Conservation (phyloP, 2,113 vertebrate species). For the Chaenogobius annularis region DNA sequence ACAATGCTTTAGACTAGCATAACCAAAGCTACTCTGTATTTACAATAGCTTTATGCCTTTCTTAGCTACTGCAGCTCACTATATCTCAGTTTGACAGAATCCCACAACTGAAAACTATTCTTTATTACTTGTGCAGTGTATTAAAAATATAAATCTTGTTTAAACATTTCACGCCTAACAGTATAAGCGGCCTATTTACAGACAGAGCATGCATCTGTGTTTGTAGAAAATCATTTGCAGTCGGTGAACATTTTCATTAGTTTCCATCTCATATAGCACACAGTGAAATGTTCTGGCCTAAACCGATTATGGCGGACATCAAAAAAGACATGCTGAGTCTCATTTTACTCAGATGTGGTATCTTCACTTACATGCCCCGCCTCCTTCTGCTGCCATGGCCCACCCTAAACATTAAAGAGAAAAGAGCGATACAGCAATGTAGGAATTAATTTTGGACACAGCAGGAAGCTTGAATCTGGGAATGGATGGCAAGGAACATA, state of each 20-base stretch:
- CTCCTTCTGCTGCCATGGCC: conserved; percentile 14
- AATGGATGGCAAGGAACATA: conserved; percentile 38
- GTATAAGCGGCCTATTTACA: background rate
- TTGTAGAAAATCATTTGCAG: conserved; percentile 14
- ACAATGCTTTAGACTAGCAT: background rate
- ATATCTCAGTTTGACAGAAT: background rate
- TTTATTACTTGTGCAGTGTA: background rate
- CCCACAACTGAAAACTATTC: background rate
- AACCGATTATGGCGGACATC: conserved; percentile 21
- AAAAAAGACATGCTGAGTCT: conserved; percentile 43
- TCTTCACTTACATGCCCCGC: conserved; percentile 28
- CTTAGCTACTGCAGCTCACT: background rate
- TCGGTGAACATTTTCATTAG: background rate
- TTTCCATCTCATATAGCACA: conserved; percentile 18
- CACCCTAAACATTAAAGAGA: background rate
- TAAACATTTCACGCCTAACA: background rate
- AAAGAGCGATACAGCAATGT: conserved; percentile 16
- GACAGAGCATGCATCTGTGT: background rate
- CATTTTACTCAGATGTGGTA: conserved; percentile 43
- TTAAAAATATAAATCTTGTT: background rate
- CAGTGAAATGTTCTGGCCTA: conserved; percentile 18
- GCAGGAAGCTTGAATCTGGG: conserved; percentile 38
- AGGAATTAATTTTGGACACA: conserved; percentile 37
- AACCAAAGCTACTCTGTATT: background rate
- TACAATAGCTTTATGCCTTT: background rate